Evolutionary conservation across 2,797 vertebrate species (phyloP).

Genomic region (Danionella dracula): DNA sequence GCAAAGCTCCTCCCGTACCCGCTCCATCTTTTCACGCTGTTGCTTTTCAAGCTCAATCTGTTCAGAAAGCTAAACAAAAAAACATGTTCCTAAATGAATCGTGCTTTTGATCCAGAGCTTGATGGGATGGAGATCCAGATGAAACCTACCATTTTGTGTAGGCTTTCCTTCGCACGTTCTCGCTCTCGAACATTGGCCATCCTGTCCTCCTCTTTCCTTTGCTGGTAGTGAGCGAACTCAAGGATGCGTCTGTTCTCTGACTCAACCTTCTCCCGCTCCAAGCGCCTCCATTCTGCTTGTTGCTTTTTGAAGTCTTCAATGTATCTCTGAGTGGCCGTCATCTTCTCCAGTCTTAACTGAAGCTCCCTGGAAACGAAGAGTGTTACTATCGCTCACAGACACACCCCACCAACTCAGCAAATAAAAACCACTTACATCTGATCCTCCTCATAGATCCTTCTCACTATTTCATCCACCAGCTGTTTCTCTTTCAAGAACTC

Average conservation of each 20-base stretch:
- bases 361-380: conserved; percentile 67
- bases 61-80: conserved; percentile 69
- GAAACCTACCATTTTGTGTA: conserved; percentile 66
- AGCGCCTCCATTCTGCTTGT: conserved; percentile 75
- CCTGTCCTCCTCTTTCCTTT: conserved; percentile 69
- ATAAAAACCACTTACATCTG: conserved; percentile 69
- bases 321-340: conserved; percentile 70
- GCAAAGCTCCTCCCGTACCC: conserved; percentile 75
- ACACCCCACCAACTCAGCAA: background rate
- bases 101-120: background rate
- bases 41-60: conserved; percentile 70
- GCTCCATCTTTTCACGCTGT: conserved; percentile 80
- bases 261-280: conserved; percentile 83
- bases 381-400: background rate
- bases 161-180: conserved; percentile 73
- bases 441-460: conserved; percentile 90
- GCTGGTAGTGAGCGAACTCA: conserved; percentile 74
- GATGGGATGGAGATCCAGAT: background rate
- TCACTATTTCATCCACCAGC: conserved; percentile 87
- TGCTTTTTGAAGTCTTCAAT: conserved; percentile 84
- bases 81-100: background rate
- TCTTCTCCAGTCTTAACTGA: conserved; percentile 82
- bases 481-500: conserved; percentile 89
- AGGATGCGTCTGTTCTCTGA: conserved; percentile 84
- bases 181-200: conserved; percentile 68